Conservation (phyloP, 2,797 vertebrate species). For the Thripadectes ignobilis region DNA sequence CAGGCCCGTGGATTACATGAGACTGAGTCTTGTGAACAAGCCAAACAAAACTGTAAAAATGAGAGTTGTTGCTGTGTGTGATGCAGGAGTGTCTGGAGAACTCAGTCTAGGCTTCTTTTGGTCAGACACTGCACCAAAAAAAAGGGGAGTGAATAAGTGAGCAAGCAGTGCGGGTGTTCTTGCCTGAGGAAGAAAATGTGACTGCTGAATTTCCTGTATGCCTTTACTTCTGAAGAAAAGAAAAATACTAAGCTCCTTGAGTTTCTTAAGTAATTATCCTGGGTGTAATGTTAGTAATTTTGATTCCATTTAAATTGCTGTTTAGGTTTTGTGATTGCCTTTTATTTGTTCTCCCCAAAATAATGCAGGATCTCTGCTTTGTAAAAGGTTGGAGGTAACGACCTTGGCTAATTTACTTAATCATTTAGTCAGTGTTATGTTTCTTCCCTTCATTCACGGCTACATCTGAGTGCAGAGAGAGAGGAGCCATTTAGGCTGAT, state of each 20-base stretch:
- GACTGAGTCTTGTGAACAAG: slow-evolving; percentile 1
- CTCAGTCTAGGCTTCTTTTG: background rate
- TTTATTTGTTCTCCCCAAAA: background rate
- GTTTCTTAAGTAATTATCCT: background rate
- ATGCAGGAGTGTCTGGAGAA: background rate
- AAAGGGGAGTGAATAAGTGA: background rate
- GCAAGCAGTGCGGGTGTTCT: background rate
- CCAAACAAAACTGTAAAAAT: slow-evolving; percentile 26
- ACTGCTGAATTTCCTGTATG: background rate
- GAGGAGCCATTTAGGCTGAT: background rate
- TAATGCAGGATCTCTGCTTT: background rate
- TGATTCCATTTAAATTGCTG: background rate
- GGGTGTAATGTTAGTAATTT: background rate
- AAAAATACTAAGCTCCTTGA: background rate
- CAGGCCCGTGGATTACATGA: background rate
- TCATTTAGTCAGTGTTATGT: background rate
- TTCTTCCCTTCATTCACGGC: background rate
- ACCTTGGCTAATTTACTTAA: background rate
- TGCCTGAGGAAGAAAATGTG: background rate
- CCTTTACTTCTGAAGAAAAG: background rate
- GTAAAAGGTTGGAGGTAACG: background rate
- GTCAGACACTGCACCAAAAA: background rate
- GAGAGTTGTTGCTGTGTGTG: background rate
- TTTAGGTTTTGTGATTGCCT: background rate
- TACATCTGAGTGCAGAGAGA: background rate